Conservation (phyloP, 2,113 vertebrate species). For the Cyprinus carpio region DNA sequence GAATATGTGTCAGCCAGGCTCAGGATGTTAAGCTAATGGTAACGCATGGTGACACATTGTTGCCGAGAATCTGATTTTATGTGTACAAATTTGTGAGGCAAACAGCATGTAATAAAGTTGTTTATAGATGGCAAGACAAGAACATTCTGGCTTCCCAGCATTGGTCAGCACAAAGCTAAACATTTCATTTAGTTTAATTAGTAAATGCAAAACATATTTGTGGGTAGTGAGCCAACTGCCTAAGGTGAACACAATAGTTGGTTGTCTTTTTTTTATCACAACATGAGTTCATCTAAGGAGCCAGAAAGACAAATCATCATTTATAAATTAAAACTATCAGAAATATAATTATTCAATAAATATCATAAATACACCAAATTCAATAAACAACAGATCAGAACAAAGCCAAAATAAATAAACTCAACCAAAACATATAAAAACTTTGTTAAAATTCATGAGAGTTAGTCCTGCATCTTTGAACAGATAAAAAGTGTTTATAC, state of each 20-base stretch:
- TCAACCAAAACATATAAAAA: too few relatives aligned
- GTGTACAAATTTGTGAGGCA: slow-evolving; percentile 39
- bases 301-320: too few relatives aligned
- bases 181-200: slow-evolving; percentile 60
- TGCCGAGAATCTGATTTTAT: slow-evolving; percentile 49
- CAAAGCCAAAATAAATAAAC: too few relatives aligned
- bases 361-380: too few relatives aligned
- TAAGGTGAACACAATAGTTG: slow-evolving; percentile 53
- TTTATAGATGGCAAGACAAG: slow-evolving; percentile 50
- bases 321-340: too few relatives aligned
- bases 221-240: slow-evolving; percentile 54
- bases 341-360: too few relatives aligned
- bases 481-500: too few relatives aligned
- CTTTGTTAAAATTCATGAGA: too few relatives aligned
- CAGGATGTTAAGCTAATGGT: neutral
- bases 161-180: slow-evolving; percentile 56
- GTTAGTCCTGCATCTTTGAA: too few relatives aligned
- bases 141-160: slow-evolving; percentile 45
- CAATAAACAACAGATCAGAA: too few relatives aligned
- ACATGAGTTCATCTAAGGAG: slow-evolving; percentile 20
- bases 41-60: slow-evolving; percentile 27
- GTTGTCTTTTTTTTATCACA: slow-evolving; percentile 41
- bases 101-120: slow-evolving; percentile 54
- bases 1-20: slow-evolving; percentile 21
- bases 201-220: slow-evolving; percentile 63